Percentiles rank a stretch among this genome's conserved stretches.
Conservation (phyloP, 2,113 vertebrate genomes). For the Alaudala cheleensis region DNA sequence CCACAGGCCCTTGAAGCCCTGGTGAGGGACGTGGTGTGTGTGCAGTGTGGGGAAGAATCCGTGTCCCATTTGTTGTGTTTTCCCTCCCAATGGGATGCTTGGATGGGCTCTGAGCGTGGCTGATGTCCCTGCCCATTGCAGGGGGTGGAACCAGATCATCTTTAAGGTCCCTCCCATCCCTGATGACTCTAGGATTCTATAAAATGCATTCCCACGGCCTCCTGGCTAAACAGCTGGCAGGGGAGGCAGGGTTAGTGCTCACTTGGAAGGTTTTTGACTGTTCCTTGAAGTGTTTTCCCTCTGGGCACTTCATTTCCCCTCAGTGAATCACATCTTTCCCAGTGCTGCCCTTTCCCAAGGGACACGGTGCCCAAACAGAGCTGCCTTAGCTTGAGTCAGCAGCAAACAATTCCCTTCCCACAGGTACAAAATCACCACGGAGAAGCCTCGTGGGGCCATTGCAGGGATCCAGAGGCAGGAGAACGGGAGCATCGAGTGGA, state of each 20-base stretch:
- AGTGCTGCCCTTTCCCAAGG: too few species aligned
- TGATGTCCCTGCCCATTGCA: background rate
- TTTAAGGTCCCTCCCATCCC: background rate
- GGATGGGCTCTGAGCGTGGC: background rate
- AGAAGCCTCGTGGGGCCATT: slow-evolving; percentile 87
- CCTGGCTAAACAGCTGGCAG: background rate
- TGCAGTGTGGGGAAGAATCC: fast-evolving
- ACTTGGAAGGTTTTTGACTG: background rate
- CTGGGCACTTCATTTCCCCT: fast-evolving
- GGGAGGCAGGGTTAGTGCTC: background rate
- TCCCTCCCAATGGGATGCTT: background rate
- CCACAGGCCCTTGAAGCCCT: fast-evolving
- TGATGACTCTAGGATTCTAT: background rate
- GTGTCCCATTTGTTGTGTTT: fast-evolving
- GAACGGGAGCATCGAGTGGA: slow-evolving; percentile 87
- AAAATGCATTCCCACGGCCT: background rate
- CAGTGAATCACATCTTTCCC: fast-evolving
- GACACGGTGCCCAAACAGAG: background rate
- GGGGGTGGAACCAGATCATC: background rate
- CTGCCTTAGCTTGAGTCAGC: fast-evolving
- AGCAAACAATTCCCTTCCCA: background rate
- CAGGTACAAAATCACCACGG: slow-evolving; percentile 90
- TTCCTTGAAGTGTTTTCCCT: background rate
- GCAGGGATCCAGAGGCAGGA: slow-evolving; percentile 81
- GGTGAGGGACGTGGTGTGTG: too few species aligned